Evolutionary conservation across 1,140 invertebrate species (phyloP).

Genomic region (Triops cancriformis): DNA sequence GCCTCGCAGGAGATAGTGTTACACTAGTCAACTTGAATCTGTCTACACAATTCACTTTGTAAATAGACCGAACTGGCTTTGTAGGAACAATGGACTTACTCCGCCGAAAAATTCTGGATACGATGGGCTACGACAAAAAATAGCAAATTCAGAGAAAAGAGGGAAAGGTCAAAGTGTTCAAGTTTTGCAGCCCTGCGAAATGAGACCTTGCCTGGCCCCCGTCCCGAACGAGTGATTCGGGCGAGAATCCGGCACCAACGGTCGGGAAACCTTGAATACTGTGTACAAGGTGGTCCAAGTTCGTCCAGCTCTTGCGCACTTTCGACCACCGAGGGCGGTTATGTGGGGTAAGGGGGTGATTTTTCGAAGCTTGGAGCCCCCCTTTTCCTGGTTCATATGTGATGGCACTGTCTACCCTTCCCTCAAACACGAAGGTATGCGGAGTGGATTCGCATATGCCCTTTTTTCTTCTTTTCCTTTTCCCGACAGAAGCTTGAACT

Average conservation of each 20-base stretch:
- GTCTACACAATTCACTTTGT: too few relatives aligned
- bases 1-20: background rate
- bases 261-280: background rate
- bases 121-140: too few relatives aligned
- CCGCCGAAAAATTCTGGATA: too few relatives aligned
- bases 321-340: background rate
- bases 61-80: too few relatives aligned
- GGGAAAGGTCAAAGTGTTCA: background rate
- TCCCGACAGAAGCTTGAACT: background rate
- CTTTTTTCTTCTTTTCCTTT: background rate
- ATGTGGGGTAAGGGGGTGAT: background rate
- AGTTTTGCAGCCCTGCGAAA: background rate
- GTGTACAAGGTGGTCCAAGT: slow-evolving; percentile 9
- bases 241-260: background rate
- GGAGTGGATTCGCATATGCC: background rate
- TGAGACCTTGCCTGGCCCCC: background rate
- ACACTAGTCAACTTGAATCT: too few relatives aligned
- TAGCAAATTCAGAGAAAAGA: background rate
- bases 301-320: background rate
- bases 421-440: background rate
- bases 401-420: background rate
- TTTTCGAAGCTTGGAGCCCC: background rate
- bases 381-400: background rate
- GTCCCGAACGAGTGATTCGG: background rate
- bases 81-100: too few relatives aligned